phyloP scores from a whole-genome alignment of 92 coral and sea anemone genomes.

The Epizoanthus illoricatus region DNA sequence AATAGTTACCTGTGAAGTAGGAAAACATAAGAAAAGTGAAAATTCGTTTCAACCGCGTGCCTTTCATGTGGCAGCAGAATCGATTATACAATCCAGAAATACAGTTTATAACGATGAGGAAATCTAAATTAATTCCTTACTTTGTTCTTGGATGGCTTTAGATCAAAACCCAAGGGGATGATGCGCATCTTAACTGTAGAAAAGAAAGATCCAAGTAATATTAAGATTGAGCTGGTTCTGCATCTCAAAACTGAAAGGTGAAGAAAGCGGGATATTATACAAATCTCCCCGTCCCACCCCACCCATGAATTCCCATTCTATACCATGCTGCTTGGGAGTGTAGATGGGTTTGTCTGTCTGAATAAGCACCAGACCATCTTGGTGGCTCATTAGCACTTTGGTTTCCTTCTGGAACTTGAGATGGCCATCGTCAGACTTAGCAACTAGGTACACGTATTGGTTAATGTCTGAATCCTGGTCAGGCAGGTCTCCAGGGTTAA shows the following conservation, averaged over 20 bases:
- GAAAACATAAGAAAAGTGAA: neutral
- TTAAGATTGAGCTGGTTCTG: neutral
- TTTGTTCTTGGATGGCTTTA: conserved; percentile 67
- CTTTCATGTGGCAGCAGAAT: neutral
- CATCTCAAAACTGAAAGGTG: neutral
- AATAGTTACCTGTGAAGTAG: conserved; percentile 50
- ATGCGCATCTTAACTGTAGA: conserved; percentile 82
- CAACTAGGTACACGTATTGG: conserved; percentile 91
- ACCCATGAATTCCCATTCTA: neutral
- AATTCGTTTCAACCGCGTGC: neutral
- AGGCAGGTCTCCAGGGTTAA: conserved; percentile 68
- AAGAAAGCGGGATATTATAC: neutral
- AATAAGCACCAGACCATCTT: conserved; percentile 83
- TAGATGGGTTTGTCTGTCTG: conserved; percentile 98
- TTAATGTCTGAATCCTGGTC: conserved; percentile 79
- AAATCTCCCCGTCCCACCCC: neutral
- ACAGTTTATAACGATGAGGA: neutral
- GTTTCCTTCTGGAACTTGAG: conserved; percentile 69
- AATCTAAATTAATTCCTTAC: conserved; percentile 38
- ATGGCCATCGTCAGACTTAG: conserved; percentile 76
- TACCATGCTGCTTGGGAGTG: conserved; percentile 89
- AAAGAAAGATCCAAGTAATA: neutral
- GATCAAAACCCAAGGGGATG: conserved; percentile 81
- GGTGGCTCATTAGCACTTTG: conserved; percentile 78
- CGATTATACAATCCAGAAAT: too few species aligned